Evolutionary conservation across 2,888 invertebrate species (phyloP).

Genomic region (Polymixis flavicincta): DNA sequence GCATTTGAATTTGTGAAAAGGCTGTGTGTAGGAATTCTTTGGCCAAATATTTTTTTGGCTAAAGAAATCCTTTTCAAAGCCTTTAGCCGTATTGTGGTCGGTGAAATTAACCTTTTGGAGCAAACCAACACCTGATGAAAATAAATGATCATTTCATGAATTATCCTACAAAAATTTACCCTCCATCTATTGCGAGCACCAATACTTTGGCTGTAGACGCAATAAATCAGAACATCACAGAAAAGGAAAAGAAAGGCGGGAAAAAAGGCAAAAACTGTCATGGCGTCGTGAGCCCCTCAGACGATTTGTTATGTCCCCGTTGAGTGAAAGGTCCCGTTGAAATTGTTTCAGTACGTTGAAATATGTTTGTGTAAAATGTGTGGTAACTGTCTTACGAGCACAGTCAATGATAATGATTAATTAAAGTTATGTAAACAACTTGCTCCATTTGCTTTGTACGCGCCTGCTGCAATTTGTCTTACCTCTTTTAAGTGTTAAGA

Average conservation of each 20-base stretch:
- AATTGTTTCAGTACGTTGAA: slow-evolving; percentile 60
- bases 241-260: slow-evolving; percentile 49
- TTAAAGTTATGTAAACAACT: slow-evolving; percentile 52
- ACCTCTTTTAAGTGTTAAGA: slow-evolving; percentile 12
- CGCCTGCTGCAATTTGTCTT: slow-evolving; percentile 35
- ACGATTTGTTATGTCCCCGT: slow-evolving; percentile 64
- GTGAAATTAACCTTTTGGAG: slow-evolving; percentile 30
- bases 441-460: slow-evolving; percentile 41
- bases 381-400: slow-evolving; percentile 33
- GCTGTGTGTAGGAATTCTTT: not conserved
- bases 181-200: slow-evolving; percentile 42
- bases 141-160: slow-evolving; percentile 44
- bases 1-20: slow-evolving; percentile 23
- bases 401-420: slow-evolving; percentile 46
- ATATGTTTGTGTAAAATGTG: slow-evolving; percentile 50
- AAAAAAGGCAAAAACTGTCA: slow-evolving; percentile 65
- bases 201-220: slow-evolving; percentile 54
- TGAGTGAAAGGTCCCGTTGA: slow-evolving; percentile 57
- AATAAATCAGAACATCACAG: slow-evolving; percentile 64
- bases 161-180: slow-evolving; percentile 24
- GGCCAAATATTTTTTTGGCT: slow-evolving; percentile 4
- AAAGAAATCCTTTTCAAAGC: too few relatives aligned
- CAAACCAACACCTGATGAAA: slow-evolving; percentile 33
- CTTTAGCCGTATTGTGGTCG: slow-evolving; percentile 1
- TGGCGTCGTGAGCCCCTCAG: slow-evolving; percentile 52